Evolutionary conservation across 1,140 invertebrate genomes (phyloP).

Genomic region (Drosophila sechellia): DNA sequence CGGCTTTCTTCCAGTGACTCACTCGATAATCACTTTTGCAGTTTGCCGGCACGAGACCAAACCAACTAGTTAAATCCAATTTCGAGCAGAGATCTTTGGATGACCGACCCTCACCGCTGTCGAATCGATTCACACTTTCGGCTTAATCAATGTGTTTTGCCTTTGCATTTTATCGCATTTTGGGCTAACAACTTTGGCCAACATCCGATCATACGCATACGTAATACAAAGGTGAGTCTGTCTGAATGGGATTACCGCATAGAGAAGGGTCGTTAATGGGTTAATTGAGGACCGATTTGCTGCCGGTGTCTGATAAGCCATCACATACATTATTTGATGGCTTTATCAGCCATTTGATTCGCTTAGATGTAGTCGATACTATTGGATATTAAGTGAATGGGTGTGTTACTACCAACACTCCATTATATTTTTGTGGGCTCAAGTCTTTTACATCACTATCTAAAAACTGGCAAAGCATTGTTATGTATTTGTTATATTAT

Average conservation of each 20-base stretch:
- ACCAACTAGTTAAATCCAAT: slow-evolving; percentile 22
- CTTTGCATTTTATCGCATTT: slow-evolving; percentile 26
- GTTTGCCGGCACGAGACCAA: slow-evolving; percentile 40
- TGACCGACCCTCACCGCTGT: slow-evolving; percentile 25
- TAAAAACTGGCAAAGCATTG: background rate
- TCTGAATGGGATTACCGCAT: slow-evolving; percentile 26
- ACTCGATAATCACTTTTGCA: slow-evolving; percentile 24
- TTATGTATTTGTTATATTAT: background rate
- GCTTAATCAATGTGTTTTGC: slow-evolving; percentile 42
- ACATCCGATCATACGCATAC: slow-evolving; percentile 26
- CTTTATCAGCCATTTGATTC: slow-evolving; percentile 25
- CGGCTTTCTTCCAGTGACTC: slow-evolving; percentile 42
- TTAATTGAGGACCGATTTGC: slow-evolving; percentile 25
- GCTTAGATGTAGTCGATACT: slow-evolving; percentile 4
- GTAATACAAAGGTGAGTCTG: slow-evolving; percentile 9
- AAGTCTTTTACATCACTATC: background rate
- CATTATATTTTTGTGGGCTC: slow-evolving; percentile 1
- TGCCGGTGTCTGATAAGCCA: slow-evolving; percentile 2
- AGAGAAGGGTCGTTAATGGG: background rate
- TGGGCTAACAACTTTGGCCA: slow-evolving; percentile 15
- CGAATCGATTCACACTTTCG: slow-evolving; percentile 53
- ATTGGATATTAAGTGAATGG: background rate
- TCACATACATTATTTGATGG: slow-evolving; percentile 6
- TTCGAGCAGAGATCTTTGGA: slow-evolving; percentile 7
- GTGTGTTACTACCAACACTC: slow-evolving; percentile 5